Evolutionary conservation across 1,140 invertebrate genomes (phyloP), one percentile per base, ranked within the genome.

Genomic region (Bombus picipes): DNA sequence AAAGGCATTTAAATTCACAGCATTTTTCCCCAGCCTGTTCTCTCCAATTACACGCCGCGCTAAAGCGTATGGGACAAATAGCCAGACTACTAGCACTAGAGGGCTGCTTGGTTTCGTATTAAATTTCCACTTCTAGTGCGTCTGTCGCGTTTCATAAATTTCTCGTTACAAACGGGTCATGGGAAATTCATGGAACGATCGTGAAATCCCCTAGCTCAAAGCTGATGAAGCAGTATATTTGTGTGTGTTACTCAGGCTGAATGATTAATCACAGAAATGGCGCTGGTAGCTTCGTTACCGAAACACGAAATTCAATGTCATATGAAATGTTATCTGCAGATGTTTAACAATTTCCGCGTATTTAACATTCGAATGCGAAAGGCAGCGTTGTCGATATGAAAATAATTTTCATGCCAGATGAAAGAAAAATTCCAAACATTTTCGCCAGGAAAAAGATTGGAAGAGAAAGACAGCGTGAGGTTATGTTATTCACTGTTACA

Each of bases 391-490:
- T 62, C 28, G 28, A 62, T 13, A 12, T 28, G 10, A n/a, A 62
- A n/a, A 13, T 13, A 62, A 4, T 62, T n/a, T 12, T 62, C 28
- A n/a, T 28, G 4, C 28, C 13, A 13, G 28, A n/a, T 9, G 59
- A 12, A n/a, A 1, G 10, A n/a, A 62, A 62, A 15, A 15, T 34
- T 8, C 1, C 15, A 9, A 9, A 15, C 8, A 2, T 34, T 15
- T 15, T 8, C 6, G 0, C 4, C 15, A 32, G n/a, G 0, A 0
- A 18, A 1, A 34, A 8, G 6, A 5, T 66, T 34, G 15, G 6
- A 15, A n/a, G 28, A n/a, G 15, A 18, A 47, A 6, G 5, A 65
- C 15, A 5, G 0, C 8, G 4, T 0, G 5, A 65, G 18, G n/a
- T 65, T 65, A 28, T 4, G 12, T 18, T 18, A 0, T 18, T 47